Conservation (phyloP, 2,113 vertebrate species). For the Ceuthmochares aereus region DNA sequence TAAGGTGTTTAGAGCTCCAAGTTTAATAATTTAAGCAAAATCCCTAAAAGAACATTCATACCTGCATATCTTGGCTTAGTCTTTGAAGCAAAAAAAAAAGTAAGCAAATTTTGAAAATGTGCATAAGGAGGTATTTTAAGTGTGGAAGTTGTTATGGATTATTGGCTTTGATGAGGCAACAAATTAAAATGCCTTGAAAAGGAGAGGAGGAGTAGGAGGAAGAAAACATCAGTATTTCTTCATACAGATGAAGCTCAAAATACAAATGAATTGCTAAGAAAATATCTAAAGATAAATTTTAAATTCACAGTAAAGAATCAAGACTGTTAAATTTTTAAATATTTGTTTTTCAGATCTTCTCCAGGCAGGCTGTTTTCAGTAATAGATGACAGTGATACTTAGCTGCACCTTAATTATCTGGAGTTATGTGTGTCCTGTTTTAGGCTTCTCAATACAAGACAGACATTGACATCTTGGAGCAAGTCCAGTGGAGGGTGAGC, state of each 20-base stretch:
- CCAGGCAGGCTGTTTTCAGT: neutral
- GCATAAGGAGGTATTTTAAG: neutral
- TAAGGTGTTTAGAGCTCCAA: neutral
- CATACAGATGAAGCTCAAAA: neutral
- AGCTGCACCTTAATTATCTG: neutral
- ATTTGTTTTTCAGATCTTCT: neutral
- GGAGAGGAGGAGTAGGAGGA: neutral
- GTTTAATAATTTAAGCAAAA: neutral
- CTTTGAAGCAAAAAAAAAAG: neutral
- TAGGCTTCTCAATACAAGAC: neutral
- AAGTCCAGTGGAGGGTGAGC: neutral
- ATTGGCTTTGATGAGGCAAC: neutral
- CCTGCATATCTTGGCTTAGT: neutral
- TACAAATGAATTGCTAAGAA: neutral
- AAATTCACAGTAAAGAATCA: neutral
- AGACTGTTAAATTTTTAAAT: neutral
- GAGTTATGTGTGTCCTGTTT: neutral
- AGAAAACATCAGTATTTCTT: slow-evolving; percentile 9
- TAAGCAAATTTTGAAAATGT: neutral
- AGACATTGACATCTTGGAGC: neutral
- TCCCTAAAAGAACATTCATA: neutral
- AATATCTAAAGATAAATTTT: neutral
- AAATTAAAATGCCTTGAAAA: slow-evolving; percentile 32
- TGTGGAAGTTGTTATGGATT: neutral
- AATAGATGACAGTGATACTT: neutral